Conservation (phyloP, 2,888 invertebrate species). For the Callimorpha dominula region DNA sequence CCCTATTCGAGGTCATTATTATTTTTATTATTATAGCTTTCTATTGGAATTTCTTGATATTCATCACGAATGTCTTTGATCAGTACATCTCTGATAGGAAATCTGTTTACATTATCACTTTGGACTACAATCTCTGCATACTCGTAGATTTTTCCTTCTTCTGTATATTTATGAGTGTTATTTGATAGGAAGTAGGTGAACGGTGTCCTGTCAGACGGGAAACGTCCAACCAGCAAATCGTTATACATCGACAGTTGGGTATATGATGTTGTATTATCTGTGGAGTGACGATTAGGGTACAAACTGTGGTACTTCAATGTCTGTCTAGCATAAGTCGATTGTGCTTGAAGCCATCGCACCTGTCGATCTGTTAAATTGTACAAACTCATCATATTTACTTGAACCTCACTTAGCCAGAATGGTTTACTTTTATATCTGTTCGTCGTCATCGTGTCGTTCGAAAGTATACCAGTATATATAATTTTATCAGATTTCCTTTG, state of each 20-base stretch:
- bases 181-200: constrained; percentile 40
- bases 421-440: constrained; percentile 1
- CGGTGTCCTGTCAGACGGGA: constrained; percentile 32
- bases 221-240: constrained; percentile 44
- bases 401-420: constrained; percentile 33
- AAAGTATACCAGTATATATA: neutral
- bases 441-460: neutral
- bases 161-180: constrained; percentile 24
- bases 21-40: no score
- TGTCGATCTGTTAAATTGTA: constrained; percentile 27
- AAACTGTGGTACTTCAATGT: constrained; percentile 51
- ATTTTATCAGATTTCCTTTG: neutral
- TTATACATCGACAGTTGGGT: constrained; percentile 51
- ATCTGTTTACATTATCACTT: constrained; percentile 33
- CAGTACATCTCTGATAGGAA: constrained; percentile 54
- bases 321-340: constrained; percentile 38
- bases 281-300: constrained; percentile 40
- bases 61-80: constrained; percentile 47
- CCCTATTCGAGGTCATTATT: no score
- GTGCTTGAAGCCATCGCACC: constrained; percentile 39
- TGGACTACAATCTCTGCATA: constrained; percentile 44
- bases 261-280: constrained; percentile 19
- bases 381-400: constrained; percentile 18
- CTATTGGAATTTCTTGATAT: constrained; percentile 43
- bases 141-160: constrained; percentile 2